A percentile compares a stretch with the other conserved stretches of the same genome.
Conservation (phyloP, 2,888 invertebrate species). For the Heliconius aoede region DNA sequence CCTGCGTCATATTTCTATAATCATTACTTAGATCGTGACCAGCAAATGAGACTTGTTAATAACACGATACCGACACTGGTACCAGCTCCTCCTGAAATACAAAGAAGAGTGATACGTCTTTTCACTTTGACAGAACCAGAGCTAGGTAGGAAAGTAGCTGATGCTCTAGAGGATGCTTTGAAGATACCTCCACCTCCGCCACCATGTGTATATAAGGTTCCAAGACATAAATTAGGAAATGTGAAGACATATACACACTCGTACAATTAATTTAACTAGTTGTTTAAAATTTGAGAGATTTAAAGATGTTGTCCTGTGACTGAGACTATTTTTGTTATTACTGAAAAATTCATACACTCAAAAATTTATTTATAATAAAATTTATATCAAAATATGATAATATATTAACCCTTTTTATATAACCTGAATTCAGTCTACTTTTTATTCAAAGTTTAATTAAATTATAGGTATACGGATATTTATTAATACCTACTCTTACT, state of each 20-base stretch:
- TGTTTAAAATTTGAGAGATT: background rate
- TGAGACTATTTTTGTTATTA: no score
- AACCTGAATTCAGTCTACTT: no score
- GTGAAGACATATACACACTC: background rate
- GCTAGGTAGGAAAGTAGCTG: conserved; percentile 81
- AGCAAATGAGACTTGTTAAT: conserved; percentile 49
- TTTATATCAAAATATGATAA: no score
- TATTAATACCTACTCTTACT: no score
- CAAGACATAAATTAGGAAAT: conserved; percentile 13
- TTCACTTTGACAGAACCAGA: conserved; percentile 89
- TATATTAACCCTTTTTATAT: no score
- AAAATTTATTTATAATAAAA: no score
- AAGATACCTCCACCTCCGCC: conserved; percentile 29
- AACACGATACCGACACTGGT: conserved; percentile 47
- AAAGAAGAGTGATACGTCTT: conserved; percentile 89
- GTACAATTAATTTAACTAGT: background rate
- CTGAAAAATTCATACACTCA: no score
- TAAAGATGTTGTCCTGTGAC: no score
- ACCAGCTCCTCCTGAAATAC: conserved; percentile 79
- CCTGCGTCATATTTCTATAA: conserved; percentile 90
- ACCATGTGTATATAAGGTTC: conserved; percentile 25
- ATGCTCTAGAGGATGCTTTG: conserved; percentile 30
- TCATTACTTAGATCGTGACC: conserved; percentile 57
- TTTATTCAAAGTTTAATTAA: no score
- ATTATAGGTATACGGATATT: no score